phyloP scores from a whole-genome alignment of 2,113 vertebrate genomes.

The Misgurnus mizolepis region DNA sequence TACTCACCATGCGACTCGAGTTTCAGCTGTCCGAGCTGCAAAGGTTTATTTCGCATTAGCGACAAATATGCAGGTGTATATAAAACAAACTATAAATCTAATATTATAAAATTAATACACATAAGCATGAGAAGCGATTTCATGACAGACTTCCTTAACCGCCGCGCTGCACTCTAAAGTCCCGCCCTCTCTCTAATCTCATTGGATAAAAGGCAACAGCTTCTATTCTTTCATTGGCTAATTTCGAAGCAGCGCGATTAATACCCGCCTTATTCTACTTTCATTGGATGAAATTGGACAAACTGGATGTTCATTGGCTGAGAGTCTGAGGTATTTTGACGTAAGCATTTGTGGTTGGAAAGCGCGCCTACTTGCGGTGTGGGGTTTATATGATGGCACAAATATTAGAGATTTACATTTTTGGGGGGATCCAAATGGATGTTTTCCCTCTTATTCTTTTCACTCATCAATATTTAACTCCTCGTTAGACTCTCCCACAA shows the following conservation, averaged over 20 bases:
- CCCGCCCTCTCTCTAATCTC: background rate
- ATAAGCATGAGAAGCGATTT: background rate
- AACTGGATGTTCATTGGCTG: background rate
- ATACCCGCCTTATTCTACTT: background rate
- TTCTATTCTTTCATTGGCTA: slow-evolving; percentile 9
- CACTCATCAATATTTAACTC: background rate
- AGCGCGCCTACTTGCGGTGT: background rate
- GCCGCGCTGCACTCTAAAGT: background rate
- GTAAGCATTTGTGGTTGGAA: too few relatives aligned
- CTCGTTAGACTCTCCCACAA: background rate
- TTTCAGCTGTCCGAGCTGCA: background rate
- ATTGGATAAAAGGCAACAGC: slow-evolving; percentile 29
- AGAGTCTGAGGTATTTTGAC: background rate
- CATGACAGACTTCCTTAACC: slow-evolving; percentile 7
- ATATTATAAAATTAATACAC: background rate
- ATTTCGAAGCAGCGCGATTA: background rate
- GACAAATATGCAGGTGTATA: background rate
- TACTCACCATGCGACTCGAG: background rate
- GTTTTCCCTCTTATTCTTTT: background rate
- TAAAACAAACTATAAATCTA: background rate
- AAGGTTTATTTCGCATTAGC: background rate
- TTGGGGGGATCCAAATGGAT: too few relatives aligned
- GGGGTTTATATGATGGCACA: background rate
- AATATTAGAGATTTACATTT: background rate
- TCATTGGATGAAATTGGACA: slow-evolving; percentile 15